Percentiles rank a stretch among this genome's conserved stretches.
These are phyloP conservation scores for Takifugu rubripes DNA, from an alignment of 2,797 vertebrate species.

Conservation along the genomic window DNA sequence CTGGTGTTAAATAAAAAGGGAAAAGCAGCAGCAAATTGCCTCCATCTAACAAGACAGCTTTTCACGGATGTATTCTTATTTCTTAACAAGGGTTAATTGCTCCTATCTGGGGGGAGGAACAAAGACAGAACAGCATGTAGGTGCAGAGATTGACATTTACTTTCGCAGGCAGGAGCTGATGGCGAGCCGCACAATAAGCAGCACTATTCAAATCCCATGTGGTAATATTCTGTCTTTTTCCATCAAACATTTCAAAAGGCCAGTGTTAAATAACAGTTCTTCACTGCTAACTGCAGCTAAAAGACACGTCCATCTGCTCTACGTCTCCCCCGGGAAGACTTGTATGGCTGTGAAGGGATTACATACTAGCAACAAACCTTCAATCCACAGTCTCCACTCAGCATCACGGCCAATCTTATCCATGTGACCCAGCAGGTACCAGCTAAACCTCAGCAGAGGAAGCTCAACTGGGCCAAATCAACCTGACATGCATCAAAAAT, in stretches of 20 bases:
- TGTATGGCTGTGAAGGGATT: conserved; percentile 7
- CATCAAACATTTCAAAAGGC: conserved; percentile 46
- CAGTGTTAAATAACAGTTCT: conserved; percentile 42
- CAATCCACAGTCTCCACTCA: neutral
- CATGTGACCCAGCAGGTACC: conserved; percentile 1
- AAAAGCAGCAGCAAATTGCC: conserved; percentile 48
- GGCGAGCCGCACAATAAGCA: conserved; percentile 64
- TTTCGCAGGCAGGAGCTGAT: conserved; percentile 53
- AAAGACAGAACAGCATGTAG: conserved; percentile 62
- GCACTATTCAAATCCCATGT: conserved; percentile 54
- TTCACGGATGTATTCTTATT: conserved; percentile 47
- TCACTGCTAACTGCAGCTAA: conserved; percentile 20
- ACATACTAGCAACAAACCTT: neutral
- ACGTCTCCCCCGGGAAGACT: neutral
- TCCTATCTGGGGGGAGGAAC: conserved; percentile 43
- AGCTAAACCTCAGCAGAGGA: neutral
- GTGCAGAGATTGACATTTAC: conserved; percentile 63
- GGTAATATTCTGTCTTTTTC: conserved; percentile 51
- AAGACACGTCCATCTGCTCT: conserved; percentile 3
- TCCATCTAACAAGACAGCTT: conserved; percentile 35
- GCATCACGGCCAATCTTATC: neutral
- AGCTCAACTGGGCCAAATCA: conserved; percentile 4
- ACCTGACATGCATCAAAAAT: conserved; percentile 2
- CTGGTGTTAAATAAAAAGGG: conserved; percentile 32
- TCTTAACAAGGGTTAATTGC: conserved; percentile 68